These are phyloP conservation scores for Ageneiosus marmoratus DNA, from an alignment of 2,113 vertebrate species.

Conservation along the genomic window DNA sequence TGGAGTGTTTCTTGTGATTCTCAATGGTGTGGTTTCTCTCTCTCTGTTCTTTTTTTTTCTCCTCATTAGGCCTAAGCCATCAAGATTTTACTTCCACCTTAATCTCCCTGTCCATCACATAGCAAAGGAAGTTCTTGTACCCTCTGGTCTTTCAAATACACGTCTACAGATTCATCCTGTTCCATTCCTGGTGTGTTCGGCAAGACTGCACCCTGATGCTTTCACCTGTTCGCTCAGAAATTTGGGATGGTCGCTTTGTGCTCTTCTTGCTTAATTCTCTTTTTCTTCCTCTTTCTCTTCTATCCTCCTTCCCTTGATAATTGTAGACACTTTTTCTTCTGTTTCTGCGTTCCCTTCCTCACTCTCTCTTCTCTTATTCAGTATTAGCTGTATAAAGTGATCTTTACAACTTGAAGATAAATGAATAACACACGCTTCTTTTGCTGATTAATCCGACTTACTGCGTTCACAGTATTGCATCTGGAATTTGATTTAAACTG, in stretches of 20 bases:
- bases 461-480: slow-evolving; percentile 19
- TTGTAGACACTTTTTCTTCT: slow-evolving; percentile 18
- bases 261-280: slow-evolving; percentile 47
- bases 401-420: slow-evolving; percentile 17
- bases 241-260: slow-evolving; percentile 63
- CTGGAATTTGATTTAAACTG: slow-evolving; percentile 25
- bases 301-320: background rate
- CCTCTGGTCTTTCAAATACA: slow-evolving; percentile 72
- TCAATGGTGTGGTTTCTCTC: slow-evolving; percentile 57
- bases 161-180: slow-evolving; percentile 69
- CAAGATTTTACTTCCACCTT: slow-evolving; percentile 76
- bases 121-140: slow-evolving; percentile 79
- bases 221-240: slow-evolving; percentile 61
- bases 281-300: slow-evolving; percentile 56
- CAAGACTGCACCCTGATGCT: slow-evolving; percentile 69
- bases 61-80: slow-evolving; percentile 87
- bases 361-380: slow-evolving; percentile 28
- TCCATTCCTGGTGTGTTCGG: slow-evolving; percentile 70
- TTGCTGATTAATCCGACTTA: slow-evolving; percentile 14
- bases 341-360: slow-evolving; percentile 25
- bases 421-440: background rate
- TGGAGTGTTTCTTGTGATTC: slow-evolving; percentile 67
- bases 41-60: slow-evolving; percentile 68
- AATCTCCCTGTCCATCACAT: slow-evolving; percentile 73
- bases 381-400: slow-evolving; percentile 27